Conservation (phyloP, 1,140 invertebrate species). For the Amphibalanus amphitrite region DNA sequence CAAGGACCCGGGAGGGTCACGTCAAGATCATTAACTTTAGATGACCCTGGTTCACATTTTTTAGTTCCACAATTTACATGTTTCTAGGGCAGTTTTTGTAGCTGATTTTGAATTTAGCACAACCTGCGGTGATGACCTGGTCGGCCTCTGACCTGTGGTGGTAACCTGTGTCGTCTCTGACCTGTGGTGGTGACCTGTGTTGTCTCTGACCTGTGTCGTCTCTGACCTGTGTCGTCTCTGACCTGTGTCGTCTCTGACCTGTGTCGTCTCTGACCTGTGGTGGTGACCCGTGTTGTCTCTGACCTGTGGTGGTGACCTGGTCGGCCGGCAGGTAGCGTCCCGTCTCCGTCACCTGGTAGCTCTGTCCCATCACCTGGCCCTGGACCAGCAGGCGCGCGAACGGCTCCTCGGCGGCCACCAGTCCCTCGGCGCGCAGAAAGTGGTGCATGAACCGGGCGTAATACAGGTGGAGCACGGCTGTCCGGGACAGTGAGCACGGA, state of each 20-base stretch:
- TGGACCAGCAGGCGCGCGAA: slow-evolving; percentile 80
- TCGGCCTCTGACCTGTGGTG: too few species aligned
- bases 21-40: too few species aligned
- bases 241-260: too few species aligned
- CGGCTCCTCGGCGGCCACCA: slow-evolving; percentile 51
- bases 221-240: too few species aligned
- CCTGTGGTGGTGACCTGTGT: slow-evolving; percentile 42
- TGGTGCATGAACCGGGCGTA: slow-evolving; percentile 90
- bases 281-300: slow-evolving; percentile 37
- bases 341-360: slow-evolving; percentile 50
- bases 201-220: slow-evolving; percentile 28
- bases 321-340: slow-evolving; percentile 58
- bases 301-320: slow-evolving; percentile 46
- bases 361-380: slow-evolving; percentile 85
- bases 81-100: too few species aligned
- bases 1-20: too few species aligned
- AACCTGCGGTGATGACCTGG: too few species aligned
- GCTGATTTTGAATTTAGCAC: too few species aligned
- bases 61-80: too few species aligned
- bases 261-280: slow-evolving; percentile 27
- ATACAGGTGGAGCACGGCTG: slow-evolving; percentile 83
- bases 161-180: slow-evolving; percentile 19
- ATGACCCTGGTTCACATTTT: too few species aligned
- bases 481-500: not conserved
- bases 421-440: slow-evolving; percentile 65